Percentiles rank a stretch among this genome's conserved stretches.
phyloP scores from a whole-genome alignment of 2,113 vertebrate genomes.

The Tachuris rubrigastra region DNA sequence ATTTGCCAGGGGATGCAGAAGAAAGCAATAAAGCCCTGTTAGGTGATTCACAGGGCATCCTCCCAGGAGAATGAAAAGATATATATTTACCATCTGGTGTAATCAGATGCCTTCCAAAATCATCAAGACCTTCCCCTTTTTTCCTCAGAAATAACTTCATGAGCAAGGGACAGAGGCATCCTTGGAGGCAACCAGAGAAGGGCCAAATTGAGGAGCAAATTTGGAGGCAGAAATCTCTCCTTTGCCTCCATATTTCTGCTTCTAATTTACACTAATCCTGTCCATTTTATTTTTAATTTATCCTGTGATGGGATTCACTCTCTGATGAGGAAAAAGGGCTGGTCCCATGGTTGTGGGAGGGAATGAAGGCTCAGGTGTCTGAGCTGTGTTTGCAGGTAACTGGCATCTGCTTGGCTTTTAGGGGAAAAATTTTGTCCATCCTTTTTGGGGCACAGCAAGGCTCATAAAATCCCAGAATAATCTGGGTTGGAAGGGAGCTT shows the following conservation, averaged over 20 bases:
- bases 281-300: neutral
- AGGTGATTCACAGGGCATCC: conserved; percentile 29
- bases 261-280: neutral
- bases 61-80: neutral
- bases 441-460: too few species aligned
- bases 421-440: neutral
- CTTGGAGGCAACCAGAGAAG: neutral
- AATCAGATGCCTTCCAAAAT: neutral
- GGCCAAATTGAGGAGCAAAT: neutral
- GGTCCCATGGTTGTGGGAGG: neutral
- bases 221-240: neutral
- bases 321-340: neutral
- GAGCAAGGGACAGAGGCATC: neutral
- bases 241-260: neutral
- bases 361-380: neutral
- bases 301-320: neutral
- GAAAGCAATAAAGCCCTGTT: conserved; percentile 38
- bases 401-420: neutral
- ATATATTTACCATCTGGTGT: conserved; percentile 30
- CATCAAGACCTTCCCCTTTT: neutral
- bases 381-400: neutral
- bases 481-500: neutral
- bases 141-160: neutral
- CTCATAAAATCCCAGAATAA: neutral
- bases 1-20: conserved; percentile 36